Conservation (phyloP, 2,888 invertebrate genomes). For the Brachypterus glaber region DNA sequence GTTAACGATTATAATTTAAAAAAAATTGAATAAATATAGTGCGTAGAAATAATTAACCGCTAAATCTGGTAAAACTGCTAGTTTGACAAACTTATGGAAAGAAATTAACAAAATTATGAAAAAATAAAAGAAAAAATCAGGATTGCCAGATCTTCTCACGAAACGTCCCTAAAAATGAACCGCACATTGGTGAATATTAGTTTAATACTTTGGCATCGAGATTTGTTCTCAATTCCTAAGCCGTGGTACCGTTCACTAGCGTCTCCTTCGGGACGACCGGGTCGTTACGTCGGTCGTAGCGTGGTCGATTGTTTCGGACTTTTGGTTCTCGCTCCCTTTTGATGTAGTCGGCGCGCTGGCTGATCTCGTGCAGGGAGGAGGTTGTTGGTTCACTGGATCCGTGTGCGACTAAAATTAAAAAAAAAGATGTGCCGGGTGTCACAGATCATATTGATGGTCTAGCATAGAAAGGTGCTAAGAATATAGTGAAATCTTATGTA, state of each 20-base stretch:
- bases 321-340: slow-evolving; percentile 34
- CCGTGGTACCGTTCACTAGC: slow-evolving; percentile 56
- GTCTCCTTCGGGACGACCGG: slow-evolving; percentile 45
- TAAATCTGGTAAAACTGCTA: neutral
- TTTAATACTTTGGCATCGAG: slow-evolving; percentile 12
- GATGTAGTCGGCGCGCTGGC: slow-evolving; percentile 13
- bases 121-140: neutral
- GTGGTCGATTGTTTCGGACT: slow-evolving; percentile 32
- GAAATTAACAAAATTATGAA: neutral
- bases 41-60: neutral
- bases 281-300: slow-evolving; percentile 36
- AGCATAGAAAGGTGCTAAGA: too few species aligned
- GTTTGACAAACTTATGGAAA: neutral
- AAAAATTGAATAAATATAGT: slow-evolving; percentile 2
- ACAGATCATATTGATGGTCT: too few species aligned
- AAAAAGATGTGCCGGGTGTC: too few species aligned
- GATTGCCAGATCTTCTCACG: neutral
- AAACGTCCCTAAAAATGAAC: neutral
- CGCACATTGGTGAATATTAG: slow-evolving; percentile 4
- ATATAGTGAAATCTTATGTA: too few species aligned
- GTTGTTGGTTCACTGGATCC: too few species aligned
- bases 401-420: too few species aligned
- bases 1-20: neutral
- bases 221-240: slow-evolving; percentile 33
- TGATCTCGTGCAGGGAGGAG: slow-evolving; percentile 8